Percentiles rank a stretch among this genome's conserved stretches.
Conservation (phyloP, 2,797 vertebrate species). For the Sebastes trivittatus region DNA sequence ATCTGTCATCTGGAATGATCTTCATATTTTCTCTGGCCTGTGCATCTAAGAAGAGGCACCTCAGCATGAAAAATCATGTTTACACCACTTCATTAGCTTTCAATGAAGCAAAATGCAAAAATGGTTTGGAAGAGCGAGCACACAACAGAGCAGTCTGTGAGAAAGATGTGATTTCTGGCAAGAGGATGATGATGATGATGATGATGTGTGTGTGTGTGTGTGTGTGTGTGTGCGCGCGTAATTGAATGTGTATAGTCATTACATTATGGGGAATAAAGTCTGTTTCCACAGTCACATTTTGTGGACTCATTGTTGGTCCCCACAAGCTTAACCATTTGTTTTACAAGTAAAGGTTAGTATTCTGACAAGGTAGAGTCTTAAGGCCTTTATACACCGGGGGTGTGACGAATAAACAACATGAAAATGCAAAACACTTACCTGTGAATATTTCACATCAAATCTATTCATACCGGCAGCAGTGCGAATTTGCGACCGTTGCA, state of each 20-base stretch:
- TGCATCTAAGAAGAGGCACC: slow-evolving; percentile 47
- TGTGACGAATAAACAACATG: too few relatives aligned
- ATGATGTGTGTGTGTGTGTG: too few relatives aligned
- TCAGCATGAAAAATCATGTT: slow-evolving; percentile 46
- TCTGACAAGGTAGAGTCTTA: neutral
- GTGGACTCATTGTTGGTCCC: neutral
- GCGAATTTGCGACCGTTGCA: too few relatives aligned
- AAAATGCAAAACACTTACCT: too few relatives aligned
- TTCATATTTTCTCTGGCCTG: slow-evolving; percentile 35
- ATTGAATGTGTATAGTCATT: neutral
- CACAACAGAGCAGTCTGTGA: slow-evolving; percentile 9
- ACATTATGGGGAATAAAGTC: neutral
- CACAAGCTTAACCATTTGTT: neutral
- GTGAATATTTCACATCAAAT: too few relatives aligned
- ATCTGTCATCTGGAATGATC: slow-evolving; percentile 44
- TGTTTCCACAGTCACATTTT: neutral
- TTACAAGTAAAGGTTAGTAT: neutral
- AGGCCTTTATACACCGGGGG: too few relatives aligned
- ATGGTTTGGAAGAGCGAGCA: slow-evolving; percentile 10
- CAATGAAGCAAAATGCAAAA: slow-evolving; percentile 59
- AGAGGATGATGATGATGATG: neutral
- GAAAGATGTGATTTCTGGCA: slow-evolving; percentile 39
- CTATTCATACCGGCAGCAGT: too few relatives aligned
- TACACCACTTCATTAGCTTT: slow-evolving; percentile 60
- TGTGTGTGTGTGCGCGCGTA: too few relatives aligned